Conservation (phyloP, 2,888 invertebrate genomes). For the Lasioglossum figueresi region DNA sequence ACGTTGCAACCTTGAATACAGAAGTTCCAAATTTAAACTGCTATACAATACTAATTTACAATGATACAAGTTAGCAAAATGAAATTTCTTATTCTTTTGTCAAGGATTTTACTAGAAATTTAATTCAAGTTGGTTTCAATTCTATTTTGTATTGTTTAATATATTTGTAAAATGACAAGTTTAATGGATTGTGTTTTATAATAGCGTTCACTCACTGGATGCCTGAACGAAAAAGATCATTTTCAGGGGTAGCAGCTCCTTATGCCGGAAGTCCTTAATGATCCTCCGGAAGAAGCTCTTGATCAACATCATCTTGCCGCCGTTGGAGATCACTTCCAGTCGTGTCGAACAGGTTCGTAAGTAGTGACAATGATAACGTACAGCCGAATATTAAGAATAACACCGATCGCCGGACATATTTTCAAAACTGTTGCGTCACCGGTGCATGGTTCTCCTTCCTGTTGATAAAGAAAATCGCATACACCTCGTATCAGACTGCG, state of each 20-base stretch:
- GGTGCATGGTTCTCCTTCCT: slow-evolving; percentile 50
- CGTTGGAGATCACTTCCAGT: slow-evolving; percentile 18
- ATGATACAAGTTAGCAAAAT: too few species aligned
- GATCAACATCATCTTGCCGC: slow-evolving; percentile 86
- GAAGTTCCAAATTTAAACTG: neutral
- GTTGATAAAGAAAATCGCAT: neutral
- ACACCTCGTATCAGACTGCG: neutral
- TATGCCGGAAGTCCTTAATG: slow-evolving; percentile 89
- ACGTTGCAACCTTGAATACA: neutral
- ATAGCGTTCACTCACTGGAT: slow-evolving; percentile 87
- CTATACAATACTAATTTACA: neutral
- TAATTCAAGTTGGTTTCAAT: neutral
- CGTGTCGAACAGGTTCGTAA: slow-evolving; percentile 31
- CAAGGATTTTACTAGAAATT: neutral
- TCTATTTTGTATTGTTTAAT: neutral
- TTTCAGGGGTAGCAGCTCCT: slow-evolving; percentile 90
- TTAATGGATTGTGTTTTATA: neutral
- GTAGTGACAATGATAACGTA: slow-evolving; percentile 6
- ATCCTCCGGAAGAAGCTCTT: slow-evolving; percentile 88
- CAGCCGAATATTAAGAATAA: slow-evolving; percentile 40
- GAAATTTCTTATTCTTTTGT: neutral
- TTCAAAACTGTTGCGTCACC: slow-evolving; percentile 34
- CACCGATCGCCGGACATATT: slow-evolving; percentile 30
- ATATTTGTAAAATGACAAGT: neutral
- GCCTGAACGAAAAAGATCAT: slow-evolving; percentile 91